Evolutionary conservation across 2,113 vertebrate genomes (phyloP), one percentile per base, ranked within the genome.

Genomic region (Bufo gargarizans): DNA sequence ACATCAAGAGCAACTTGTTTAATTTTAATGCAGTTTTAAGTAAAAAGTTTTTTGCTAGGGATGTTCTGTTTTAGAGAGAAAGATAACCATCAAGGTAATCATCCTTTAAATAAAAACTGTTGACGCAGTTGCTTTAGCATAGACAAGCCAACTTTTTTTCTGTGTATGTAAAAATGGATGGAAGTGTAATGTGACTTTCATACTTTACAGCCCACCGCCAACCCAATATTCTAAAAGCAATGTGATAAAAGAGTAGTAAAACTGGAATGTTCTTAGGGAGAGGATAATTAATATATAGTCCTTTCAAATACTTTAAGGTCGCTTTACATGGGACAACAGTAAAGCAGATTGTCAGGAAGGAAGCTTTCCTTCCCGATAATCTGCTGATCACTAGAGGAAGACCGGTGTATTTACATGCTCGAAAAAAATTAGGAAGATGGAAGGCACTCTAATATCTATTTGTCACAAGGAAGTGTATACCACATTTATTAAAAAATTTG

Each of bases 11-110:
- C 11, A 83, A 65, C 80, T 82, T 82, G 33, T 63, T 82, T 47
- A 81, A 81, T 81, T 61, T 81, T 81, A 81, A 81, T 81, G 56
- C 22, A 61, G 79, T 61, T 81, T 81, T 81, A 81, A 81, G 79
- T 81, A 81, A 81, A 81, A 81, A 81, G 79, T 81, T 81, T 81
- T 79, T 81, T 61, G 4, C 45, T 47, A 1, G 47, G 45, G 49
- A 76, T 16, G 50, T 19, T 50, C 8, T 76, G 72, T 76, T 76
- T 76, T 76, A 49, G 6, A 49, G 22, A 45, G 8, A 74, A 74
- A 74, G 17, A 14, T 16, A 47, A 20, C 16, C 72, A 50, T 45
- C 69, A 7, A 72, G 43, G 69, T 12, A 2, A 72, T 47, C 33
- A 12, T 72, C 13, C 33, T 69, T 16, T 72, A 17, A 45, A 47